Base-by-base conservation (phyloP, 2,888 invertebrate genomes). In the Thymelicus lineola region DNA sequence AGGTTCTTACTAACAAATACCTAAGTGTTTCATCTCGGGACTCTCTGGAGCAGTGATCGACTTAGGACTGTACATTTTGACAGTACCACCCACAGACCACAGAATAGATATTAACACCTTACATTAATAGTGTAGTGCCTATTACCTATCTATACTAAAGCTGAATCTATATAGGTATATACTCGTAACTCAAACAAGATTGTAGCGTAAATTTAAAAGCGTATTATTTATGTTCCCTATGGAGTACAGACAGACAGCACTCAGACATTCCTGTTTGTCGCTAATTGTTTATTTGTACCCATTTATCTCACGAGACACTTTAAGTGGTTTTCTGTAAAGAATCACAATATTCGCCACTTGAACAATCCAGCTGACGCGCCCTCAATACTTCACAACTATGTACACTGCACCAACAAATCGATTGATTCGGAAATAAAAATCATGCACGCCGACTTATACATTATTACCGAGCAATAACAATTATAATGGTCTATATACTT, bases 331-430 rank as follows among this genome's bases (percentile, higher is more conserved):
- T 71, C 75, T 55, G 72, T 74, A 72, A 73, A 79, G 73, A 75
- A 74, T 76, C 74, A 75, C 75, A 73, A 76, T 76, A 75, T 79
- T 77, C 75, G 75, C 76, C 77, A 79, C 77, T 78, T 75, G 74
- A 75, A 70, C 60, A 50, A 63, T 58, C 50, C 67, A 48, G 28
- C 62, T 62, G 66, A 62, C 68, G 66, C 68, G 71, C 66, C 75
- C 72, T 73, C 76, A 71, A 72, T 75, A 69, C 71, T 71, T 77
- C 72, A 71, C 66, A 75, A 69, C 63, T 69, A 64, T 69, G 63
- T 59, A 48, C 36, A 46, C 53, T 28, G 45, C 42, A 57, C 15
- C 69, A 70, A 64, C 59, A 53, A 64, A 59, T 58, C 48, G 50
- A 58, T 68, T 57, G 46, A 53, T 62, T 57, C 17, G 57, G 58